These are phyloP conservation scores for Terebella lapidaria DNA, from an alignment of 2,888 invertebrate genomes.

Conservation along the genomic window DNA sequence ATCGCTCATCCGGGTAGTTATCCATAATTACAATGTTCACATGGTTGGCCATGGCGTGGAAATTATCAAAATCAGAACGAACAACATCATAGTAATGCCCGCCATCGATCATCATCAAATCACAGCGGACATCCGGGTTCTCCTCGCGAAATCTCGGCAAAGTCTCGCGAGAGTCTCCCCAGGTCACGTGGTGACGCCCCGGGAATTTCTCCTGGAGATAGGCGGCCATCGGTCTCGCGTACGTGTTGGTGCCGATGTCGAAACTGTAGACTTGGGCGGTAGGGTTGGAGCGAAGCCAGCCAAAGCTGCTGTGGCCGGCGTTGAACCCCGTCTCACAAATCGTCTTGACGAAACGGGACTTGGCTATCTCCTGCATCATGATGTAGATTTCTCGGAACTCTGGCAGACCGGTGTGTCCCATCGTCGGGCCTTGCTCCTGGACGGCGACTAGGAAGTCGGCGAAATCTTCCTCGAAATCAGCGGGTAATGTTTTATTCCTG, in stretches of 20 bases:
- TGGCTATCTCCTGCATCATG: neutral
- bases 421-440: too few species aligned
- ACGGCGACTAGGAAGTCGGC: too few species aligned
- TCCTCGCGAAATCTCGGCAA: slow-evolving; percentile 6
- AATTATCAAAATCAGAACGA: slow-evolving; percentile 13
- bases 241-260: slow-evolving; percentile 18
- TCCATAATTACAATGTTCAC: slow-evolving; percentile 14
- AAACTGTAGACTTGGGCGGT: slow-evolving; percentile 17
- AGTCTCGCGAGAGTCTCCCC: slow-evolving; percentile 18
- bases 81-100: slow-evolving; percentile 17
- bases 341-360: slow-evolving; percentile 5
- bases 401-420: too few species aligned
- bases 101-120: slow-evolving; percentile 23
- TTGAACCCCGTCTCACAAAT: slow-evolving; percentile 19
- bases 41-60: slow-evolving; percentile 6
- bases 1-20: slow-evolving; percentile 6
- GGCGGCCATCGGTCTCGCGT: slow-evolving; percentile 13
- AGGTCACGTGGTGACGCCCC: slow-evolving; percentile 9
- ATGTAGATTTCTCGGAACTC: neutral
- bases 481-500: too few species aligned
- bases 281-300: slow-evolving; percentile 16
- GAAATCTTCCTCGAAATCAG: too few species aligned
- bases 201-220: slow-evolving; percentile 12
- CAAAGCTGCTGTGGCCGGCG: slow-evolving; percentile 14
- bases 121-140: slow-evolving; percentile 11